Base-by-base conservation (phyloP, 2,797 vertebrate species). In the Coluber constrictor region DNA sequence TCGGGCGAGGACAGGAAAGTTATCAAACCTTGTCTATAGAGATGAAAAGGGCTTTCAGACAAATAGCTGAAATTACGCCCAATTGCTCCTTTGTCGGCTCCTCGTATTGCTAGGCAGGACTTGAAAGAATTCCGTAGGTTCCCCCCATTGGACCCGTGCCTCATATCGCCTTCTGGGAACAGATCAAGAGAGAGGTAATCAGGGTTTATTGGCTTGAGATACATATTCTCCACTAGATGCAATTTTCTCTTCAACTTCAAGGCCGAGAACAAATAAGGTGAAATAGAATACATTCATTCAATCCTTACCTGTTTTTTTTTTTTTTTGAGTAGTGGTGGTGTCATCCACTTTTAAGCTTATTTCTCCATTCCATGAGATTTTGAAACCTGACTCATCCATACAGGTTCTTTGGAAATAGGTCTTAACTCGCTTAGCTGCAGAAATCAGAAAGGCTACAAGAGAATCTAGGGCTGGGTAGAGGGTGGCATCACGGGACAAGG, bases 11-110 rank as follows among this genome's bases (percentile, higher is more conserved):
- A 56, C 25, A n/a, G 66, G 74, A 20, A 83, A 63, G 37, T 4
- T 23, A 86, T 43, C 60, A 87, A 43, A 61, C 61, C 51, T 91
- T 56, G 70, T 91, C 90, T 66, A 86, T 32, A 47, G 25, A 83
- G 90, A 89, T 93, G 87, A 89, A 93, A 93, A 88, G 87, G 56
- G 87, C 93, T 93, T 93, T 91, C 87, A 91, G 51, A 93, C n/a
- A 63, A 91, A 83, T 55, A 88, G 47, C 57, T 55, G 66, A 89
- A 88, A 91, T 61, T 91, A 91, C 16, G 5, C n/a, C 66, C 74
- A 16, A 55, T 89, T 89, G 86, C 66, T 89, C 56, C 54, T 89
- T 91, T 18, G 32, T 27, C 27, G 47, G 59, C 70, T 23, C 47
- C 6, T 63, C n/a, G 60, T 74, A 74, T 54, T 37, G 56, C 87